Conservation (phyloP, 1,140 invertebrate species). For the Zaprionus taronus region DNA sequence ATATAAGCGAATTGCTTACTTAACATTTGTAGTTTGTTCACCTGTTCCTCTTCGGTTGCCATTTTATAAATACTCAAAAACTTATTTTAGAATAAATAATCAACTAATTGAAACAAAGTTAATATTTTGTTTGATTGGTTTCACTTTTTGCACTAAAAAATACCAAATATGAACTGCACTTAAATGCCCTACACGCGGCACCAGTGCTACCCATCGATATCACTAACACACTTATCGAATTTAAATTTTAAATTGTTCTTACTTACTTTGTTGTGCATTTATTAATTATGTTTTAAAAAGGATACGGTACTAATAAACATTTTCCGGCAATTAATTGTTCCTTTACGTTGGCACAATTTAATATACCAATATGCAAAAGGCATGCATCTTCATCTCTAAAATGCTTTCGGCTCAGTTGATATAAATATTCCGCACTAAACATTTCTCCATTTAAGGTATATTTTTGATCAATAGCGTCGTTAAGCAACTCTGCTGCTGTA, state of each 20-base stretch:
- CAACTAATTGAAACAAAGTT: constrained; percentile 14
- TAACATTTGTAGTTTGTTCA: constrained; percentile 5
- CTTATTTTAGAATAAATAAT: neutral
- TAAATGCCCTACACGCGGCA: constrained; percentile 27
- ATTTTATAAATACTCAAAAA: constrained; percentile 47
- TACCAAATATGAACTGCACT: constrained; percentile 5
- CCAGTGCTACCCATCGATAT: constrained; percentile 25
- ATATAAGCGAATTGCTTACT: constrained; percentile 9
- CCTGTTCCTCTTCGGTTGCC: constrained; percentile 81
- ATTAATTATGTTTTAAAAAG: constrained; percentile 66
- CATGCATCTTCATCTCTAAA: constrained; percentile 30
- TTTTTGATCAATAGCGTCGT: constrained; percentile 86
- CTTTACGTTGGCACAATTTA: constrained; percentile 83
- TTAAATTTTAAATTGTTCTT: neutral
- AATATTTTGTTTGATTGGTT: constrained; percentile 27
- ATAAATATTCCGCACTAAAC: constrained; percentile 91
- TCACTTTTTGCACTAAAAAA: constrained; percentile 42
- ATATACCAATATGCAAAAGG: constrained; percentile 52
- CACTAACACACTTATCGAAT: constrained; percentile 1
- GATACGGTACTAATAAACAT: constrained; percentile 86
- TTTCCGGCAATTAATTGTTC: constrained; percentile 71
- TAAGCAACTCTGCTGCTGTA: constrained; percentile 86
- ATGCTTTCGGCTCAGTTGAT: constrained; percentile 48
- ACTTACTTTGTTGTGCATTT: neutral
- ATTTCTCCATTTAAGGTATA: constrained; percentile 94